A percentile compares a stretch with the other conserved stretches of the same genome.
phyloP scores from a whole-genome alignment of 2,113 vertebrate species.

The Pomatorhinus ruficollis region DNA sequence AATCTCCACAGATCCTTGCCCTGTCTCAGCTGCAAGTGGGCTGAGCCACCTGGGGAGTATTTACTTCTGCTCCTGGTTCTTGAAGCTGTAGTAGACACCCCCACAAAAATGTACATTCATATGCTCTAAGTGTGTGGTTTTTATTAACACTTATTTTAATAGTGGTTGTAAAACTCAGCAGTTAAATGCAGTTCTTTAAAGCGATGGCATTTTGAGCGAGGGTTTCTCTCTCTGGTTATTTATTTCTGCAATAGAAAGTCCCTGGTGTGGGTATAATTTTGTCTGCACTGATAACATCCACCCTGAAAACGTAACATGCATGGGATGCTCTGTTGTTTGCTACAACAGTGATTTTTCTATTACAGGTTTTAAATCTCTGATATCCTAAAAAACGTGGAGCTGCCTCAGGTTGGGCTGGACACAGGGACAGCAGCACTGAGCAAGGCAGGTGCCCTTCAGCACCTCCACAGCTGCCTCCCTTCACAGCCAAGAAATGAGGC shows the following conservation, averaged over 20 bases:
- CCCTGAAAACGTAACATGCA: background rate
- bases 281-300: accelerated
- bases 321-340: background rate
- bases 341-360: background rate
- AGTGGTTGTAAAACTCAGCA: background rate
- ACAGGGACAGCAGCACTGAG: accelerated
- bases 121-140: background rate
- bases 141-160: slow-evolving; percentile 10
- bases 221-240: background rate
- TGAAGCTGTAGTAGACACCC: background rate
- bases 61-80: background rate
- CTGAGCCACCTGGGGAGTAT: background rate
- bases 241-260: background rate
- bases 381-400: background rate
- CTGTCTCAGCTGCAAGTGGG: background rate
- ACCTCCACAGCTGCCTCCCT: background rate
- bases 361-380: background rate
- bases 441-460: background rate
- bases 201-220: background rate
- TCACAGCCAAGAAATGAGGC: background rate
- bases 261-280: background rate
- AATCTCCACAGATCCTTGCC: background rate
- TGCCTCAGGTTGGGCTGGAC: background rate
- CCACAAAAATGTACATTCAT: background rate
- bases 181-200: background rate